phyloP scores from a whole-genome alignment of 2,888 invertebrate species.

The Sminthurides aquaticus region DNA sequence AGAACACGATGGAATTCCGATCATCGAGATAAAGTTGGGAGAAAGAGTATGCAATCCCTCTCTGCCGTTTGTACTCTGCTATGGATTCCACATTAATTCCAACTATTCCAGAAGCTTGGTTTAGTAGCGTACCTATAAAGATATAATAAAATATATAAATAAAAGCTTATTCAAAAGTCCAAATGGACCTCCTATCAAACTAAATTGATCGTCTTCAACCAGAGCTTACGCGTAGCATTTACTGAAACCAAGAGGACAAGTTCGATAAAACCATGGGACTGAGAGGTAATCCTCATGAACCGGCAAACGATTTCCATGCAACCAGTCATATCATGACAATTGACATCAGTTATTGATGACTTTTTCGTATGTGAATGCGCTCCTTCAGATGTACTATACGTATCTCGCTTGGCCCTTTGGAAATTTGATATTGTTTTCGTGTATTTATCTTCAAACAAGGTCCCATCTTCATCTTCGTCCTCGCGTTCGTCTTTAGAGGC shows the following conservation, averaged over 20 bases:
- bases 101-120: background rate
- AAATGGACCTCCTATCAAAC: no score
- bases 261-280: background rate
- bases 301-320: background rate
- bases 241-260: background rate
- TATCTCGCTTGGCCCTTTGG: background rate
- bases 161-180: no score
- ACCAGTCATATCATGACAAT: background rate
- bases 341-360: background rate
- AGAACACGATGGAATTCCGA: background rate
- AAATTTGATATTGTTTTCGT: no score
- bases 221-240: background rate
- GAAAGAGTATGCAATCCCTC: background rate
- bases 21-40: background rate
- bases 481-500: background rate
- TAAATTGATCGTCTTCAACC: no score
- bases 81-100: background rate
- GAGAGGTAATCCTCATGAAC: background rate
- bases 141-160: no score
- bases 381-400: background rate
- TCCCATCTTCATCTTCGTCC: background rate
- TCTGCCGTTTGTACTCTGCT: background rate
- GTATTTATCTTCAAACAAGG: no score
- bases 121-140: conserved; percentile 43
- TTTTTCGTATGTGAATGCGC: background rate